Evolutionary conservation across 2,888 invertebrate species (phyloP).

Genomic region (Sabellastarte sp.): DNA sequence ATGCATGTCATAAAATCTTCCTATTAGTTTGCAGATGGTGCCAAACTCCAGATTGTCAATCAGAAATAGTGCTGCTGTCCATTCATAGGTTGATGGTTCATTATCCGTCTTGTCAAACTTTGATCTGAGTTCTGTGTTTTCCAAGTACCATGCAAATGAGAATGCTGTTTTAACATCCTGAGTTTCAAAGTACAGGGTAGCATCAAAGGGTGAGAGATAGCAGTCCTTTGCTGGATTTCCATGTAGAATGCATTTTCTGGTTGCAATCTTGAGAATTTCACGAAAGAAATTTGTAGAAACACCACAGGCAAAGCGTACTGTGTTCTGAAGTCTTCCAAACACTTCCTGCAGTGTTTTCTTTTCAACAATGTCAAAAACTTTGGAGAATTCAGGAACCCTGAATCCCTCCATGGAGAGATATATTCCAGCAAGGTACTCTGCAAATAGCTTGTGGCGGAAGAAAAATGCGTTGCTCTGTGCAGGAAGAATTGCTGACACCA

Average conservation of each 20-base stretch:
- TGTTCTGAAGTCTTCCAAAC: background rate
- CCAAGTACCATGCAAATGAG: background rate
- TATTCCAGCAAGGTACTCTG: background rate
- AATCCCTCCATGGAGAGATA: background rate
- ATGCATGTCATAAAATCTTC: background rate
- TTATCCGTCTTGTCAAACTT: background rate
- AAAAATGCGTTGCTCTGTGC: background rate
- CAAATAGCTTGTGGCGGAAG: background rate
- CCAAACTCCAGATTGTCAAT: background rate
- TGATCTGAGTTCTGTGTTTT: background rate
- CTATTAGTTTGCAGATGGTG: background rate
- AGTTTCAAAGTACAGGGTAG: background rate
- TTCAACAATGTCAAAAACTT: background rate
- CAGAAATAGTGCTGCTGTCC: background rate
- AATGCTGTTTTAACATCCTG: background rate
- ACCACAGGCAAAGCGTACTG: background rate
- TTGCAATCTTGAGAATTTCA: background rate
- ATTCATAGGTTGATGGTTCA: background rate
- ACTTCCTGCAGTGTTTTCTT: background rate
- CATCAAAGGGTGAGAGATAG: background rate
- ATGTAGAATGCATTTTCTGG: background rate
- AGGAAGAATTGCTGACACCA: background rate
- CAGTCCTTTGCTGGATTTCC: background rate
- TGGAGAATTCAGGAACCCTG: background rate
- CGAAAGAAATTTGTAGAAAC: background rate